Percentiles rank a stretch among this genome's conserved stretches.
phyloP scores from a whole-genome alignment of 2,888 invertebrate species.

The Lepidocyrtoides sp. region DNA sequence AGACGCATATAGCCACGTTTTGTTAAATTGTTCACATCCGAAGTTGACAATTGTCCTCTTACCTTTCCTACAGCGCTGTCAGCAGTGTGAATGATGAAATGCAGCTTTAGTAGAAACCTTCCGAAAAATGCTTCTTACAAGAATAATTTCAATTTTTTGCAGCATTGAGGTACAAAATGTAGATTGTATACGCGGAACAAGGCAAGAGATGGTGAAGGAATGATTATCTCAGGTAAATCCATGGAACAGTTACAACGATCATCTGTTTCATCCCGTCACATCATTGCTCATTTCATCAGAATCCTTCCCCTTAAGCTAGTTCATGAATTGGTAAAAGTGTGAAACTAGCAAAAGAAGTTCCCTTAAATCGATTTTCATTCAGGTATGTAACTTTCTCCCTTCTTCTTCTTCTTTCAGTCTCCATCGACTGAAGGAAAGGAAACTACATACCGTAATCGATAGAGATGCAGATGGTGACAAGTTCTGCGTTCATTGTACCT shows the following conservation, averaged over 20 bases:
- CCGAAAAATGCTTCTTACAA: too few species aligned
- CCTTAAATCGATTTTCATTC: slow-evolving; percentile 73
- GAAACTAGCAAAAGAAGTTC: slow-evolving; percentile 38
- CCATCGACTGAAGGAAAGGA: not conserved
- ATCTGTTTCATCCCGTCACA: not conserved
- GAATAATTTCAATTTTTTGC: too few species aligned
- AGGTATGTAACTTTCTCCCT: slow-evolving; percentile 4
- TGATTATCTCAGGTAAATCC: not conserved
- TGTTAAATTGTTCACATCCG: too few species aligned
- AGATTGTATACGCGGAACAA: too few species aligned
- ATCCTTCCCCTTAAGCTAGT: slow-evolving; percentile 6
- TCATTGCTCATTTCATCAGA: slow-evolving; percentile 21
- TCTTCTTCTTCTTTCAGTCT: not conserved
- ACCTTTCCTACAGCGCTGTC: too few species aligned
- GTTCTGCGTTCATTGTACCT: not conserved
- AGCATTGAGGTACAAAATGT: too few species aligned
- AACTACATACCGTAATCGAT: slow-evolving; percentile 39
- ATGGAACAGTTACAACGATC: not conserved
- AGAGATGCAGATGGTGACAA: slow-evolving; percentile 16
- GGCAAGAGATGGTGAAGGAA: too few species aligned
- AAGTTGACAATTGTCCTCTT: too few species aligned
- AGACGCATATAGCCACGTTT: too few species aligned
- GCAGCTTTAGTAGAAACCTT: too few species aligned
- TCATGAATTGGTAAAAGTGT: slow-evolving; percentile 55
- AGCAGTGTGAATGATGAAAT: too few species aligned